These are phyloP conservation scores for Gonocerus acuteangulatus DNA, from an alignment of 2,888 invertebrate species.

Conservation along the genomic window DNA sequence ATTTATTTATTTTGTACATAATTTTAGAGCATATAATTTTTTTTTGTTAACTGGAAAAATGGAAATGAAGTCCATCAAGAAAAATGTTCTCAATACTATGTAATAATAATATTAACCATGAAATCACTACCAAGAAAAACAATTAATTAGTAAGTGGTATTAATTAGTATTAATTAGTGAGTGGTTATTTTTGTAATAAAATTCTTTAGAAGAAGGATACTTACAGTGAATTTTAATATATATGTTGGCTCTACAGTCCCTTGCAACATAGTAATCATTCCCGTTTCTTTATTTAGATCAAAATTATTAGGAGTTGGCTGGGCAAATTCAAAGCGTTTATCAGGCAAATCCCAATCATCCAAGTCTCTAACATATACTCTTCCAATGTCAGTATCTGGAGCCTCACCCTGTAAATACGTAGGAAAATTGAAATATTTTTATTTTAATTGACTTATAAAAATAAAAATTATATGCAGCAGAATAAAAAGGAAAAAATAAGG, in stretches of 20 bases:
- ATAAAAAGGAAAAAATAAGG: background rate
- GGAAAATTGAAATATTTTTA: conserved; percentile 3
- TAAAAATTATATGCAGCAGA: too few relatives aligned
- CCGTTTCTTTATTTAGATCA: conserved; percentile 63
- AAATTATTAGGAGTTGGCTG: conserved; percentile 56
- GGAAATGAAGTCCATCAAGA: too few relatives aligned
- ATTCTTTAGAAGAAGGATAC: conserved; percentile 39
- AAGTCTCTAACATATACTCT: conserved; percentile 86
- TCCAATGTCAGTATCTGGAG: conserved; percentile 77
- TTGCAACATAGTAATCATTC: conserved; percentile 79
- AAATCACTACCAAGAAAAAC: too few relatives aligned
- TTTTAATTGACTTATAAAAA: too few relatives aligned
- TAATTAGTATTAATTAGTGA: too few relatives aligned
- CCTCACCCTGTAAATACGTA: conserved; percentile 58
- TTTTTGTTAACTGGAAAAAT: too few relatives aligned
- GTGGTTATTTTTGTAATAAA: too few relatives aligned
- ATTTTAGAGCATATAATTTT: too few relatives aligned
- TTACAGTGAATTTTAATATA: conserved; percentile 60
- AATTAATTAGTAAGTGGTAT: too few relatives aligned
- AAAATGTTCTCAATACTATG: too few relatives aligned
- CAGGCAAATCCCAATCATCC: conserved; percentile 94
- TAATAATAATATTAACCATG: too few relatives aligned
- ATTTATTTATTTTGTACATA: too few relatives aligned
- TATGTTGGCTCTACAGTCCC: conserved; percentile 71
- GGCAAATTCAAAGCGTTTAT: conserved; percentile 77